Evolutionary conservation across 2,113 vertebrate species (phyloP), one percentile per base, ranked within the genome.

Genomic region (Uria lomvia): DNA sequence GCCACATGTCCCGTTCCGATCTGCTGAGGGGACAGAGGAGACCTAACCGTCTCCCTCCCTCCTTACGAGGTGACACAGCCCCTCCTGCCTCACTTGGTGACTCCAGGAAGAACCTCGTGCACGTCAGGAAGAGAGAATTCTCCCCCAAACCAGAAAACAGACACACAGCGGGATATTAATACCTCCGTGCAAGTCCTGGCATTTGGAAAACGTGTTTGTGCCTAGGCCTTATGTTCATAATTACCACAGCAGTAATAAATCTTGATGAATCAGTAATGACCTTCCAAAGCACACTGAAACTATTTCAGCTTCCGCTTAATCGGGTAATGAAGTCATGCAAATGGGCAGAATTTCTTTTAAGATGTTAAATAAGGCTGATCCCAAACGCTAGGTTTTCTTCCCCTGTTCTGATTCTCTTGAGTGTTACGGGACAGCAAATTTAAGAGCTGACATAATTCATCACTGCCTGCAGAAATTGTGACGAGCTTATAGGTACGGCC

Each of bases 211-310:
- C 8, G 3, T 15, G 58, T 78, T 76, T 84, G 67, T 63, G 75
- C 86, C 65, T 42, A n/a, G 87, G 80, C 90, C 90, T 93, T 88
- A 76, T 90, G 94, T 29, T 97, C 73, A 20, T 81, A 76, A 91
- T 85, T 94, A 90, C 72, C 87, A 34, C 58, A 30, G 78, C 87
- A 74, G 59, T 83, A 81, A 90, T 50, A 71, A 94, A 71, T 65
- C 83, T 19, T 76, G 76, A 93, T 87, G 92, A 94, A 90, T 97
- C 94, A 93, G 53, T 70, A 77, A 96, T n/a, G 89, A 96, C 94
- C 94, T 96, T 95, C 95, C 91, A 47, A 65, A 80, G 55, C 86
- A 50, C 24, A 29, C 45, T 18, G 55, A 47, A 53, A 88, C 63
- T 81, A 26, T 72, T 77, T 56, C 70, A 72, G 90, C 81, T 91